Conservation (phyloP, 37 sponge, comb jelly and placozoan genomes). For the Halisarca cf. caerulea region DNA sequence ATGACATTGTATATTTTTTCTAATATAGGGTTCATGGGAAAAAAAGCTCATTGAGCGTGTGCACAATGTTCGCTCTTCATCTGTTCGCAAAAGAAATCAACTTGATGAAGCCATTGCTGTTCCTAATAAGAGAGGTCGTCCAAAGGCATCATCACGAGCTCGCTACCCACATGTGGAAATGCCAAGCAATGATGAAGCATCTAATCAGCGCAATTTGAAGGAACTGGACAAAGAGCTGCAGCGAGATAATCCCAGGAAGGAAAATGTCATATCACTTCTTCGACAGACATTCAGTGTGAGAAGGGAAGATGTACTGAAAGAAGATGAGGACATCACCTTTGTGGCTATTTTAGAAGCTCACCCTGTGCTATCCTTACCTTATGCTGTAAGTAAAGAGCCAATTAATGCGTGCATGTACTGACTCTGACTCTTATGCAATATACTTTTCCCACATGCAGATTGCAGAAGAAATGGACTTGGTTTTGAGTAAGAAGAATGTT, state of each 20-base stretch:
- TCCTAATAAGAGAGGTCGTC: conserved; percentile 26
- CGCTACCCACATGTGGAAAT: conserved; percentile 30
- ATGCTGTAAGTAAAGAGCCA: conserved; percentile 26
- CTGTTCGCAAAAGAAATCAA: conserved; percentile 18
- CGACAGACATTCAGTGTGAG: conserved; percentile 20
- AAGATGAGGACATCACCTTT: neutral
- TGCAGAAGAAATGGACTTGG: conserved; percentile 24
- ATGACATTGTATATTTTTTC: neutral
- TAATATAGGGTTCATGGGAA: conserved; percentile 42
- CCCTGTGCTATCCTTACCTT: neutral
- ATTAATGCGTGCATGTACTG: neutral
- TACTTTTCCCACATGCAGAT: neutral
- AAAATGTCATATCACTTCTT: conserved; percentile 9
- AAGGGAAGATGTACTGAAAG: conserved; percentile 2
- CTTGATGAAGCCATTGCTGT: conserved; percentile 19
- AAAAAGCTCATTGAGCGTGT: conserved; percentile 45
- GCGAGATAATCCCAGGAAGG: conserved; percentile 33
- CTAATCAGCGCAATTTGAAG: neutral
- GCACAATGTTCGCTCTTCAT: conserved; percentile 31
- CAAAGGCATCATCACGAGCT: conserved; percentile 19
- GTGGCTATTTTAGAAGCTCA: neutral
- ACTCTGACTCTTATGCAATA: neutral
- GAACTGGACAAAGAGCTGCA: conserved; percentile 25
- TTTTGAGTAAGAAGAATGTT: conserved; percentile 10
- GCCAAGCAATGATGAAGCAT: conserved; percentile 8